These are phyloP conservation scores for Phasianus colchicus DNA, from an alignment of 2,113 vertebrate species.

Conservation along the genomic window DNA sequence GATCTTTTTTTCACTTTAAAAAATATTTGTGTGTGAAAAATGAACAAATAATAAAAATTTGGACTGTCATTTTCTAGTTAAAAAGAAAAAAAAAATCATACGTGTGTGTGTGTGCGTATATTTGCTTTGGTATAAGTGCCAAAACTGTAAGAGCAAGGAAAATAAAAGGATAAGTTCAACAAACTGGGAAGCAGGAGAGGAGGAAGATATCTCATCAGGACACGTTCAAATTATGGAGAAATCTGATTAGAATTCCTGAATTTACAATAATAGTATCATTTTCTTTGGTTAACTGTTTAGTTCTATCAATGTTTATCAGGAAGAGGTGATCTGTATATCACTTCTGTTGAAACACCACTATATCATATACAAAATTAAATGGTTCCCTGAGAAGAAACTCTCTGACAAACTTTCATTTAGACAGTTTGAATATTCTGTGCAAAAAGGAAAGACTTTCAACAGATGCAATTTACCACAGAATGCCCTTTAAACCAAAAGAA, in stretches of 20 bases:
- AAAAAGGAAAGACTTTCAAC: background rate
- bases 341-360: background rate
- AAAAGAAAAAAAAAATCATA: background rate
- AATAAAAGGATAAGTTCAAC: background rate
- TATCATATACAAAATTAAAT: background rate
- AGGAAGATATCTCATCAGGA: background rate
- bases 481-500: background rate
- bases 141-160: background rate
- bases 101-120: too few relatives aligned
- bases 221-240: background rate
- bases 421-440: background rate
- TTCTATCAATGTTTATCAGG: background rate
- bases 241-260: background rate
- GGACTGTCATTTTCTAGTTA: background rate
- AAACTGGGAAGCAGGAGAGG: background rate
- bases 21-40: background rate
- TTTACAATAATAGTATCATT: background rate
- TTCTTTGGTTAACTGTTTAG: background rate
- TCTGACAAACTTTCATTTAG: background rate
- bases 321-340: background rate
- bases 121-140: background rate
- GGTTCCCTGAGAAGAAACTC: background rate
- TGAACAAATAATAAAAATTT: background rate
- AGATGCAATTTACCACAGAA: background rate
- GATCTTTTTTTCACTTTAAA: background rate